Evolutionary conservation across 2,113 vertebrate genomes (phyloP), one percentile per base, ranked within the genome.

Genomic region (Lota lota): DNA sequence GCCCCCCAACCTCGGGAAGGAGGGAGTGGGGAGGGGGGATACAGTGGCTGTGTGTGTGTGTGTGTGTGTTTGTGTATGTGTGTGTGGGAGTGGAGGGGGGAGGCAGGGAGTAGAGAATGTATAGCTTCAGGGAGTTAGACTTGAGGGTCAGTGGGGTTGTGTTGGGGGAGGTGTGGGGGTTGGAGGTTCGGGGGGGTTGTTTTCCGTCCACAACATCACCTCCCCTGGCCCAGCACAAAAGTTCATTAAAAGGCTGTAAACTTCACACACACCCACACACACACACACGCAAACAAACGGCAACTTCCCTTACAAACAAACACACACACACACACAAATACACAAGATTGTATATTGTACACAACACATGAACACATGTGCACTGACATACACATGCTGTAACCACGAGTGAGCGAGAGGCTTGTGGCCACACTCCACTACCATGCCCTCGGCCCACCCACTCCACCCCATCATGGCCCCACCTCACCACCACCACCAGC

Each of bases 201-300:
- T 89, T 88, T 85, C 80, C 85, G 84, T 89, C 89, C 81, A 78
- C 72, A 87, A 78, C 72, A 75, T 63, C 67, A 59, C 77, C 78
- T 74, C 54, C 83, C 85, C 69, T 78, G 72, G 17, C 78, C 74
- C 59, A 64, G 60, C 65, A 67, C 15, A 71, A 12, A 57, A 33
- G 61, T 18, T 16, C 22, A 1, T 60, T 64, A 63, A 59, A 61
- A 75, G 68, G 76, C 18, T 73, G 11, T 12, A 72, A 66, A 61
- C 18, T n/a, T 17, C 14, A 14, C 10, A 33, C 16, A 22, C 36
- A 53, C 17, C 47, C 14, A 22, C n/a, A 36, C 16, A 20, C 36
- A 53, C 17, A 59, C n/a, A 22, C n/a, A 56, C 21, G 47, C n/a
- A 61, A 63, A 22, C n/a, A 57, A 69, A 53, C 72, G 21, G 61